Evolutionary conservation across 2,113 vertebrate species (phyloP).

Genomic region (Serilophus lunatus): DNA sequence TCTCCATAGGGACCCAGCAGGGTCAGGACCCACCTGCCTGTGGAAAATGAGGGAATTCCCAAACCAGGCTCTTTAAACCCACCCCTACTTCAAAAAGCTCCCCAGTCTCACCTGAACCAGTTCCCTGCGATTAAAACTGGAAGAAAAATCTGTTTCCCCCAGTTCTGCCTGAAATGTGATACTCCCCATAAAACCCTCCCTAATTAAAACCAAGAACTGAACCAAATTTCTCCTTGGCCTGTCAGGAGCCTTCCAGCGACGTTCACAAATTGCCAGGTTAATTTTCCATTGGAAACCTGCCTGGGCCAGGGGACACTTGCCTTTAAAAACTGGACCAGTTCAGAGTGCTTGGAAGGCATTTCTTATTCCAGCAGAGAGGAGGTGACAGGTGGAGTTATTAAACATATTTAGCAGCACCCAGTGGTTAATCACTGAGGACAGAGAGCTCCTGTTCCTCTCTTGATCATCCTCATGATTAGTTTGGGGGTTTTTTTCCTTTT

Average conservation of each 20-base stretch:
- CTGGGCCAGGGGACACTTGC: too few species aligned
- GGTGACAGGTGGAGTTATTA: not conserved
- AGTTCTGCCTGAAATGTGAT: not conserved
- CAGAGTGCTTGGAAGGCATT: not conserved
- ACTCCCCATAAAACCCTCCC: not conserved
- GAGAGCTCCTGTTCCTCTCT: not conserved
- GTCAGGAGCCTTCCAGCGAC: not conserved
- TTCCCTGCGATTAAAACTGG: accelerated
- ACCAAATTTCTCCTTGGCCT: not conserved
- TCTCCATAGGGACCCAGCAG: not conserved
- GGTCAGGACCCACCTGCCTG: not conserved
- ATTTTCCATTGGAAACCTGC: not conserved
- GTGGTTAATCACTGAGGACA: not conserved
- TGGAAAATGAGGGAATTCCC: accelerated
- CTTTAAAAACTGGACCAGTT: not conserved
- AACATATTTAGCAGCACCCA: accelerated
- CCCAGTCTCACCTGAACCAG: accelerated
- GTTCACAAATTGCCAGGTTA: not conserved
- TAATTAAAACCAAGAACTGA: not conserved
- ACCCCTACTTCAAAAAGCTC: accelerated
- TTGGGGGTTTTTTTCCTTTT: not conserved
- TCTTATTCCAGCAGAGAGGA: too few species aligned
- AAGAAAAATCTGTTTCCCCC: not conserved
- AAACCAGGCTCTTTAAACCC: not conserved
- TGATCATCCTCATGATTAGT: not conserved